These are phyloP conservation scores for Austrolebias charrua DNA, from an alignment of 2,797 vertebrate species.

Conservation along the genomic window DNA sequence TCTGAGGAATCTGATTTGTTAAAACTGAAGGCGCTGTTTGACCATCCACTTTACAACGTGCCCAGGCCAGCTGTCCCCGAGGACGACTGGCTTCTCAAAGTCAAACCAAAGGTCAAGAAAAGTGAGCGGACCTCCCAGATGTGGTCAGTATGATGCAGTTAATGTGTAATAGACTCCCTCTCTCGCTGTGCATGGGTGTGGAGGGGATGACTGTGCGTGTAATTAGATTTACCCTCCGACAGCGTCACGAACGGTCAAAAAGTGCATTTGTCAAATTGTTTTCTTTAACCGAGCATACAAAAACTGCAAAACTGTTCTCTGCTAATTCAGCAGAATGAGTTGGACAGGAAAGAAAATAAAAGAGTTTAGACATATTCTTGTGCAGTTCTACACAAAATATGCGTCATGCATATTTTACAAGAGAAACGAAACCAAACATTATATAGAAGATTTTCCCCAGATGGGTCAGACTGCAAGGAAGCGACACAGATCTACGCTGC, in stretches of 20 bases:
- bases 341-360: neutral
- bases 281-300: neutral
- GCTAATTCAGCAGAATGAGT: too few relatives aligned
- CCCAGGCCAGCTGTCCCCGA: slow-evolving; percentile 58
- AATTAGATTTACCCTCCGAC: slow-evolving; percentile 1
- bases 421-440: neutral
- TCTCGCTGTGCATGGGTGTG: neutral
- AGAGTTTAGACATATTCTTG: neutral
- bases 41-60: slow-evolving; percentile 81
- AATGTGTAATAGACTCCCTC: too few relatives aligned
- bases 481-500: slow-evolving; percentile 8
- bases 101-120: slow-evolving; percentile 72
- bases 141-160: slow-evolving; percentile 73
- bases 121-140: slow-evolving; percentile 66
- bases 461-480: slow-evolving; percentile 35
- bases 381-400: neutral
- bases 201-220: neutral
- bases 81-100: slow-evolving; percentile 80
- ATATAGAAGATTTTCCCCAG: slow-evolving; percentile 14
- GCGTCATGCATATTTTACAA: neutral
- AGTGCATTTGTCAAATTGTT: neutral
- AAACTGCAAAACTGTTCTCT: neutral
- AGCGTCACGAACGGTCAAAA: neutral
- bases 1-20: slow-evolving; percentile 27
- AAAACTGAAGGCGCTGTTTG: slow-evolving; percentile 78